A percentile compares a stretch with the other conserved stretches of the same genome.
Conservation (phyloP, 1,140 invertebrate genomes). For the Trichonephila clavata region DNA sequence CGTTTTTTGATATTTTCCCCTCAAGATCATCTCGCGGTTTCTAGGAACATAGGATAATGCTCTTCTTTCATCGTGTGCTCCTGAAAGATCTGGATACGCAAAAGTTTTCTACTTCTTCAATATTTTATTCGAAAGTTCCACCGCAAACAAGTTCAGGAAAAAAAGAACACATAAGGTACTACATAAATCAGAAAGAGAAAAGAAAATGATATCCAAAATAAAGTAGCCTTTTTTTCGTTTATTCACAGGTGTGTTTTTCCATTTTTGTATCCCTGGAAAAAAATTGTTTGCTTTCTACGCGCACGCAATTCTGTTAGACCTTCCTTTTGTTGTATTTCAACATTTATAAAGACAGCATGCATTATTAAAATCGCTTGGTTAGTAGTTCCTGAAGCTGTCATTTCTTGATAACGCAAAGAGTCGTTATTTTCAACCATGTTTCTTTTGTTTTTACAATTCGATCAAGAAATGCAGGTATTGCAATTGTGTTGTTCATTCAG, state of each 20-base stretch:
- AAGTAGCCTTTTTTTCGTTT: conserved; percentile 8
- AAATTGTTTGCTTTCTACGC: background rate
- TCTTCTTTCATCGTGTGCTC: background rate
- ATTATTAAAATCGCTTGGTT: background rate
- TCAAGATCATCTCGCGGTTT: background rate
- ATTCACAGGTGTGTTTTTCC: background rate
- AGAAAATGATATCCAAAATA: conserved; percentile 37
- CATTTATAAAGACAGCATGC: background rate
- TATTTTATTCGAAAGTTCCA: background rate
- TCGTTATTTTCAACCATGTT: too few relatives aligned
- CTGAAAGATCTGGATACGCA: background rate
- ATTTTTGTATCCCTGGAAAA: background rate
- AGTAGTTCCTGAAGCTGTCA: too few relatives aligned
- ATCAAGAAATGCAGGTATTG: too few relatives aligned
- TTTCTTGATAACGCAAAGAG: too few relatives aligned
- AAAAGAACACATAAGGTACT: background rate
- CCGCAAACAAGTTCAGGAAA: background rate
- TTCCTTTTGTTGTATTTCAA: background rate
- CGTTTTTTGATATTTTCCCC: background rate
- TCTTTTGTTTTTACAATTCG: too few relatives aligned
- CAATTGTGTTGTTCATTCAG: too few relatives aligned
- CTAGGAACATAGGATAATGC: background rate
- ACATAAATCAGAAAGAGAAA: conserved; percentile 28
- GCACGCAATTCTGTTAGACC: background rate
- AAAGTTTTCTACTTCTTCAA: background rate